Percentiles rank a stretch among this genome's conserved stretches.
These are phyloP conservation scores for Ischnura elegans DNA, from an alignment of 2,888 invertebrate species.

Conservation along the genomic window DNA sequence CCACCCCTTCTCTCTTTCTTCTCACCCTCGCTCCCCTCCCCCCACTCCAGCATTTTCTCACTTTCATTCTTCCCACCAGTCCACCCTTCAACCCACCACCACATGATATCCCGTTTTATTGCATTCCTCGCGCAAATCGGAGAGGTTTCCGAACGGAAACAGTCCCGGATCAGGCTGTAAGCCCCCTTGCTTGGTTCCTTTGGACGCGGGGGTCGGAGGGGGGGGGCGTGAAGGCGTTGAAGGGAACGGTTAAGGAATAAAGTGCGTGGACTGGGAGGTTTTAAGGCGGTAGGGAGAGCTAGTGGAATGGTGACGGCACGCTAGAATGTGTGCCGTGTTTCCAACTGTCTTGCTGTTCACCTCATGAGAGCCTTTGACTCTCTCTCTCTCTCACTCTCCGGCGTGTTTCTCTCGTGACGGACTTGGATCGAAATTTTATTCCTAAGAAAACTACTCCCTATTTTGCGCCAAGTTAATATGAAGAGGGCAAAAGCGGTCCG, in stretches of 20 bases:
- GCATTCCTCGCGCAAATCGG: constrained; percentile 61
- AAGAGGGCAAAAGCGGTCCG: not conserved
- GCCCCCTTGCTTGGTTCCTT: too few species aligned
- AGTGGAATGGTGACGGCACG: not conserved
- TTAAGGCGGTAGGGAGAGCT: not conserved
- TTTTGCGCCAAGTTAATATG: not conserved
- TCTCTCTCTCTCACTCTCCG: too few species aligned
- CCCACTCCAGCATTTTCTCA: not conserved
- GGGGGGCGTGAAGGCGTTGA: not conserved
- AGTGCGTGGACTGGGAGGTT: not conserved
- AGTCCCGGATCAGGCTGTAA: not conserved
- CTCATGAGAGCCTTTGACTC: too few species aligned
- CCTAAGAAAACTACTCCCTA: not conserved
- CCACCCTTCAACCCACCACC: not conserved
- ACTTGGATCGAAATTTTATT: not conserved
- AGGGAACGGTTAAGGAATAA: not conserved
- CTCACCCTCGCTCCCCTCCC: not conserved
- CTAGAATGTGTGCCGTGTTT: not conserved
- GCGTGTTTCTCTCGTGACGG: not conserved
- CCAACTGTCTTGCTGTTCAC: too few species aligned
- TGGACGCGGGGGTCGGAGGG: too few species aligned
- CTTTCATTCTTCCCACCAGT: not conserved
- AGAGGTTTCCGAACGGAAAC: constrained; percentile 40
- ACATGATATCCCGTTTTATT: constrained; percentile 46
- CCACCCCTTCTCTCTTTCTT: not conserved